These are phyloP conservation scores for Periphyllus acericola DNA, from an alignment of 2,888 invertebrate species.

Conservation along the genomic window DNA sequence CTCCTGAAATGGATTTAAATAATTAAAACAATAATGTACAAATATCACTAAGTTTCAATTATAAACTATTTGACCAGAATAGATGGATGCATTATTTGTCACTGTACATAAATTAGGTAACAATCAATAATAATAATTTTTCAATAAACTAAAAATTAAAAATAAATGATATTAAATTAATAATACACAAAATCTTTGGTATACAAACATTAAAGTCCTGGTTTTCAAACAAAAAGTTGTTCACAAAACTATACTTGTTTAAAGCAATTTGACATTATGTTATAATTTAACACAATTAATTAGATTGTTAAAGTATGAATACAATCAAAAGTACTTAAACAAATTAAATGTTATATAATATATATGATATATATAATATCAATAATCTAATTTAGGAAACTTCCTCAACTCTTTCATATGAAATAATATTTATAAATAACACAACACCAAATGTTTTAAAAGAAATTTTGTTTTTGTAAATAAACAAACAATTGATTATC, in stretches of 20 bases:
- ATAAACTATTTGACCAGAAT: slow-evolving; percentile 60
- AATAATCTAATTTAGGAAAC: slow-evolving; percentile 10
- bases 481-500: not conserved
- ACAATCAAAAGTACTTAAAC: slow-evolving; percentile 2
- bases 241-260: slow-evolving; percentile 10
- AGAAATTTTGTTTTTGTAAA: slow-evolving; percentile 1
- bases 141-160: slow-evolving; percentile 33
- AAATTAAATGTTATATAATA: not conserved
- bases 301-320: slow-evolving; percentile 11
- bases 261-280: slow-evolving; percentile 17
- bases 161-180: slow-evolving; percentile 32
- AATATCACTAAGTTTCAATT: slow-evolving; percentile 57
- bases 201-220: slow-evolving; percentile 31
- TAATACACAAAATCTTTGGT: slow-evolving; percentile 58
- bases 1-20: slow-evolving; percentile 32
- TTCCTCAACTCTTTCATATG: not conserved
- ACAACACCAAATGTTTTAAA: not conserved
- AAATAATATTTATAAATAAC: not conserved
- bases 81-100: slow-evolving; percentile 34
- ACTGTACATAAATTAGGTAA: slow-evolving; percentile 58
- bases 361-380: not conserved
- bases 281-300: slow-evolving; percentile 7
- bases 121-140: slow-evolving; percentile 51
- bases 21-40: slow-evolving; percentile 58
- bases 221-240: slow-evolving; percentile 14